Evolutionary conservation across 2,113 vertebrate genomes (phyloP), one percentile per base, ranked within the genome.

Genomic region (Argyrosomus japonicus): DNA sequence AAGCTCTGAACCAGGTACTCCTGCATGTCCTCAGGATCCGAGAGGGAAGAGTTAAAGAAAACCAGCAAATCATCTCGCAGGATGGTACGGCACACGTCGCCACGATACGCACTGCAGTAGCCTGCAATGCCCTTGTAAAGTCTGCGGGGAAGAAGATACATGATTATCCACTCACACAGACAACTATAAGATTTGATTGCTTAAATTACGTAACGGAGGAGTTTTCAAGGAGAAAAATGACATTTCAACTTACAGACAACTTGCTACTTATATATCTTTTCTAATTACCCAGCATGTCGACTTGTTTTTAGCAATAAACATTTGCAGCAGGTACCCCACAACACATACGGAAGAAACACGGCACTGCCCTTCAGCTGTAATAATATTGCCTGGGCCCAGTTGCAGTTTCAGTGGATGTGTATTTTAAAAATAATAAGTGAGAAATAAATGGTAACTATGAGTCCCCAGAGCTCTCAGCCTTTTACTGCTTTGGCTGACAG

Each of bases 31-130:
- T 97, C 97, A 0, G 97, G 97, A 79, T 98, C 96, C 12, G 88
- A 84, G 53, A 96, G 95, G 54, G 98, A 98, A 70, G 95, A 94
- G 93, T 99, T 99, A 90, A 98, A 99, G 94, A 99, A 99, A 79
- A 99, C 96, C 85, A 98, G 95, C 12, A 93, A 82, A 12, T 96
- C 95, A 19, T 92, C 95, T 0, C 40, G 92, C 84, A 99, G 93
- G 51, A 95, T 68, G 14, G 77, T 51, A 47, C 90, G 93, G 68
- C 98, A 99, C 62, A 96, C 93, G n/a, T 97, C 96, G 53, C 98
- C 97, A 78, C 95, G 94, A 90, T 99, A 99, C 0, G 95, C 96
- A 62, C 96, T 96, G 88, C 98, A 99, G 94, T 98, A 99, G 29
- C 98, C 98, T 70, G 94, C 11, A 0, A 93, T 94, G 53, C 97